Conservation (phyloP, 2,888 invertebrate species). For the Ferdinandea cuprea region DNA sequence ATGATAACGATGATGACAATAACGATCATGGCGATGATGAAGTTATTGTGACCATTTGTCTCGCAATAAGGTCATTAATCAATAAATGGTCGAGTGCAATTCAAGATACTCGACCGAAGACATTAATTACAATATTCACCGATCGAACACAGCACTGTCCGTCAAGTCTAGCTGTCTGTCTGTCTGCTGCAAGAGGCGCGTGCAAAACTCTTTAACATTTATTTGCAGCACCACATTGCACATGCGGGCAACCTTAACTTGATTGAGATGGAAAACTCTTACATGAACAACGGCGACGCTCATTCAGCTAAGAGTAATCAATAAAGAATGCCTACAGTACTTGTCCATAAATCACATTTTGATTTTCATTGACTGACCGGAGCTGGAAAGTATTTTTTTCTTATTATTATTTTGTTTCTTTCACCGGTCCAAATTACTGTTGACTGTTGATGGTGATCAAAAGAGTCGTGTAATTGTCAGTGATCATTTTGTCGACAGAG, state of each 20-base stretch:
- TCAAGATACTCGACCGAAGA: slow-evolving; percentile 34
- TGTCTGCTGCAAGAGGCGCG: neutral
- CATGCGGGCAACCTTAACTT: neutral
- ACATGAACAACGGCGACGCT: slow-evolving; percentile 31
- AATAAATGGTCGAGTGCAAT: slow-evolving; percentile 47
- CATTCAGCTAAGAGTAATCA: slow-evolving; percentile 64
- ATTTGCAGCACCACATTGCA: slow-evolving; percentile 43
- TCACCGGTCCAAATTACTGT: slow-evolving; percentile 22
- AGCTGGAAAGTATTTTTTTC: neutral
- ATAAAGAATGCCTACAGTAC: slow-evolving; percentile 30
- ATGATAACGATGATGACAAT: slow-evolving; percentile 13
- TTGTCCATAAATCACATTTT: slow-evolving; percentile 61
- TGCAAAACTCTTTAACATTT: slow-evolving; percentile 10
- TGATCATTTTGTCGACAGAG: neutral
- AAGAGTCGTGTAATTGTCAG: slow-evolving; percentile 18
- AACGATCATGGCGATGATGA: slow-evolving; percentile 25
- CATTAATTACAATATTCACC: slow-evolving; percentile 45
- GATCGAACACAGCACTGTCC: too few relatives aligned
- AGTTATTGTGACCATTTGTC: slow-evolving; percentile 43
- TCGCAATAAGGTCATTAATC: slow-evolving; percentile 52
- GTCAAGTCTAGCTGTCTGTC: slow-evolving; percentile 5
- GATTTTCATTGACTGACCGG: slow-evolving; percentile 40
- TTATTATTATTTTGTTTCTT: slow-evolving; percentile 11
- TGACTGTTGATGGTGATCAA: slow-evolving; percentile 20
- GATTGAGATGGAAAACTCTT: slow-evolving; percentile 30